phyloP scores from a whole-genome alignment of 2,797 vertebrate species.

The Caiman crocodilus region DNA sequence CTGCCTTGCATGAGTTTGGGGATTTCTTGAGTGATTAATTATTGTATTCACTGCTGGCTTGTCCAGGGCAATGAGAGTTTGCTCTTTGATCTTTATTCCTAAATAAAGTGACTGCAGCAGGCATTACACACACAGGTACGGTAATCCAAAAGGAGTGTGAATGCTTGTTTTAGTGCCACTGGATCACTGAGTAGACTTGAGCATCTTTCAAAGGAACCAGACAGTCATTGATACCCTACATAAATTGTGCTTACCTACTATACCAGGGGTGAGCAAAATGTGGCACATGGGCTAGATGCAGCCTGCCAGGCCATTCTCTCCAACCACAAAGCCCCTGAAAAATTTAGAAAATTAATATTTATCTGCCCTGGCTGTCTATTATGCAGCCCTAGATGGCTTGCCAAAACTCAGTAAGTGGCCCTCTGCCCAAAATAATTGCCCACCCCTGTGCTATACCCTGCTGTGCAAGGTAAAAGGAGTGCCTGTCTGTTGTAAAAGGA shows the following conservation, averaged over 20 bases:
- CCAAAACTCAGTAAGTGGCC: too few species aligned
- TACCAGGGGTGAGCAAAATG: too few species aligned
- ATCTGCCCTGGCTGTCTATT: too few species aligned
- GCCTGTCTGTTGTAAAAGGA: neutral
- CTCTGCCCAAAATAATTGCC: too few species aligned
- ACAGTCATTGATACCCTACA: neutral
- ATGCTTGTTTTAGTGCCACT: neutral
- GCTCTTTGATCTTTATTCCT: neutral
- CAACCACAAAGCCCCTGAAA: too few species aligned
- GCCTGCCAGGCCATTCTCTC: too few species aligned
- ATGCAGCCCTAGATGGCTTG: too few species aligned
- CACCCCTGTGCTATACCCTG: neutral
- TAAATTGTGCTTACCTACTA: neutral
- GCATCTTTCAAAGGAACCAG: neutral
- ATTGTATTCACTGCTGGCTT: neutral
- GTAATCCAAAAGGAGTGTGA: neutral
- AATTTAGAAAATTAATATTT: too few species aligned
- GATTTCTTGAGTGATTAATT: neutral
- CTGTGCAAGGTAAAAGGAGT: neutral
- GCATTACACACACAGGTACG: too few species aligned
- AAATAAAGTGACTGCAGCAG: neutral
- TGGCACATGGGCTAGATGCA: too few species aligned
- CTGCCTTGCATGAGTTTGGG: neutral
- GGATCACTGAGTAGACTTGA: rapidly evolving
- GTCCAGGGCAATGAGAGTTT: conserved; percentile 5